A percentile compares a stretch with the other conserved stretches of the same genome.
These are phyloP conservation scores for Epizoanthus scotinus DNA, from an alignment of 92 coral and sea anemone species.

Conservation along the genomic window DNA sequence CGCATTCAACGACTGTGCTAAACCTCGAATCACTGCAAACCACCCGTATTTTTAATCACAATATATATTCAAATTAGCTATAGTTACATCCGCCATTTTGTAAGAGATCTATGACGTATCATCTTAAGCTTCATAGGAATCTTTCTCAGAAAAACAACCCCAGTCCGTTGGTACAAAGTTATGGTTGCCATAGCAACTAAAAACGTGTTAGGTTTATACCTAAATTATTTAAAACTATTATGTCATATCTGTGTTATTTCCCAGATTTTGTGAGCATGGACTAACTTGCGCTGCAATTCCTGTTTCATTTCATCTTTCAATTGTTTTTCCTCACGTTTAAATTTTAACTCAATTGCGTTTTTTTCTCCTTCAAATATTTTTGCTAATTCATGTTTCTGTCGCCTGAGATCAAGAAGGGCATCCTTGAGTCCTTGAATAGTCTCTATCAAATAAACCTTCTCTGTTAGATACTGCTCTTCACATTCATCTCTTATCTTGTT, in stretches of 20 bases:
- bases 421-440: slow-evolving; percentile 75
- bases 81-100: no score
- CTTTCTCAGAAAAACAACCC: no score
- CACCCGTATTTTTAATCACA: no score
- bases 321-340: slow-evolving; percentile 56
- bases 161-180: no score
- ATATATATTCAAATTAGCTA: no score
- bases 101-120: no score
- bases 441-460: slow-evolving; percentile 52
- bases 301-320: slow-evolving; percentile 47
- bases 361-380: slow-evolving; percentile 76
- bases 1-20: no score
- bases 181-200: no score
- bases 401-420: slow-evolving; percentile 57
- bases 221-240: no score
- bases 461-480: slow-evolving; percentile 53
- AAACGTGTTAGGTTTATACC: no score
- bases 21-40: no score
- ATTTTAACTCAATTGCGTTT: slow-evolving; percentile 61
- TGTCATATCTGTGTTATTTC: slow-evolving; percentile 39
- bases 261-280: slow-evolving; percentile 69
- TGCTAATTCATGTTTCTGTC: slow-evolving; percentile 78
- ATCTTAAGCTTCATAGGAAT: no score
- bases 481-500: slow-evolving; percentile 60
- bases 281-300: slow-evolving; percentile 54